Base-by-base conservation (phyloP, 2,797 vertebrate genomes). In the Chelonia mydas region DNA sequence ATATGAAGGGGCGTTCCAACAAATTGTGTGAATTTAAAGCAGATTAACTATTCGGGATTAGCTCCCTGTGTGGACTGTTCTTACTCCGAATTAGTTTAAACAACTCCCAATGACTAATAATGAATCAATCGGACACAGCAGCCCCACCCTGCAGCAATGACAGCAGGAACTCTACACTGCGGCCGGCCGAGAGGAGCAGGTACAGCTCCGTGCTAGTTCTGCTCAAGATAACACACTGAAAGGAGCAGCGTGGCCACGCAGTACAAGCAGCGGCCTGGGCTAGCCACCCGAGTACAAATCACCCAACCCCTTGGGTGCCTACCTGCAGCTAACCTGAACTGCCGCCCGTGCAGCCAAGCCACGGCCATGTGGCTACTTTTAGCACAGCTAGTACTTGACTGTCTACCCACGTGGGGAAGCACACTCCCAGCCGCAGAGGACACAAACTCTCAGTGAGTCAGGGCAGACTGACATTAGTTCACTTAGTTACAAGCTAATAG, bases 211-310 rank as follows among this genome's bases (percentile, higher is more conserved):
- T 25, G 11, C 19, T 6, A 41, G 37, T 41, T 72, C n/a, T 72
- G 21, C 21, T 72, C n/a, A 21, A 11, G 65, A 11, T 68, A 11
- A 68, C 17, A 19, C 65, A 25, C 17, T 11, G 37, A 10, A 72
- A 72, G 68, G 68, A 72, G n/a, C 4, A 3, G 19, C 10, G 3
- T 41, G 68, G n/a, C 68, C 11, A 0, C 3, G 68, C 16, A 11
- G 37, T 9, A 41, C 6, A 19, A 19, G 37, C 19, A 72, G n/a
- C 3, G 3, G 37, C 19, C 23, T 72, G 68, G 68, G 10, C 37
- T 37, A 11, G 65, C n/a, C 9, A 6, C 65, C 33, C 9, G 33
- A n/a, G n/a, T 37, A 19, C 65, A 37, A 37, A 37, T 37, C 9
- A 0, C 65, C n/a, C n/a, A 3, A 11, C 65, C 9, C 19, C 7